Base-by-base conservation (phyloP, 2,113 vertebrate species). In the Typhlomys cinereus region DNA sequence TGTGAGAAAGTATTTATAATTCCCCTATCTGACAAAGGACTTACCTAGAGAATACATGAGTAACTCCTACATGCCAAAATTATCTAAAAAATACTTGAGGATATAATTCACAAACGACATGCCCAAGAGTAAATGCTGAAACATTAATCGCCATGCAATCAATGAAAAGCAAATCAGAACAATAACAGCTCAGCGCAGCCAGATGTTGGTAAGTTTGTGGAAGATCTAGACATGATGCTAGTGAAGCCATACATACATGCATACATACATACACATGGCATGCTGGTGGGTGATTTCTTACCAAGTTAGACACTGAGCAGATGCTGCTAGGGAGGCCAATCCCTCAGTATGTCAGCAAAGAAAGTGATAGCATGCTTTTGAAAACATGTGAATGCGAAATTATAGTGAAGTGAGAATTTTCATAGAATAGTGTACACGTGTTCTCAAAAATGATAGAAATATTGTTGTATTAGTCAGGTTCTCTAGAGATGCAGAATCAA, bases 91-190 rank as follows among this genome's bases (percentile, higher is more conserved):
- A 14, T 46, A 29, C 21, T 74, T n/a, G 50, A 80, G 69, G 7
- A 75, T 5, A 62, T 74, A n/a, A 9, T 74, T 88, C 46, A 79
- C 17, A 57, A 85, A 89, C 75, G 21, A 89, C 57, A 52, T 8
- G 1, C 80, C 13, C 1, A 81, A 71, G 29, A 70, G 71, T 70
- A 85, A 81, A 89, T 36, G 31, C 46, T 83, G n/a, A 52, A 78
- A 83, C 12, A 74, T 64, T 76, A 62, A 79, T 67, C 23, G 31
- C 48, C 36, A 39, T 52, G 74, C n/a, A 85, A 78, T 34, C 54
- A 59, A 61, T 34, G 20, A 70, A 88, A 67, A 81, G 27, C 4
- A 81, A 50, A 76, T 69, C 90, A 62, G 90, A 92, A n/a, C n/a
- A n/a, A 74, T 15, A 18, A 54, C 39, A 20, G 20, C 57, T 83